Evolutionary conservation across 2,797 vertebrate genomes (phyloP).

Genomic region (Anas acuta): DNA sequence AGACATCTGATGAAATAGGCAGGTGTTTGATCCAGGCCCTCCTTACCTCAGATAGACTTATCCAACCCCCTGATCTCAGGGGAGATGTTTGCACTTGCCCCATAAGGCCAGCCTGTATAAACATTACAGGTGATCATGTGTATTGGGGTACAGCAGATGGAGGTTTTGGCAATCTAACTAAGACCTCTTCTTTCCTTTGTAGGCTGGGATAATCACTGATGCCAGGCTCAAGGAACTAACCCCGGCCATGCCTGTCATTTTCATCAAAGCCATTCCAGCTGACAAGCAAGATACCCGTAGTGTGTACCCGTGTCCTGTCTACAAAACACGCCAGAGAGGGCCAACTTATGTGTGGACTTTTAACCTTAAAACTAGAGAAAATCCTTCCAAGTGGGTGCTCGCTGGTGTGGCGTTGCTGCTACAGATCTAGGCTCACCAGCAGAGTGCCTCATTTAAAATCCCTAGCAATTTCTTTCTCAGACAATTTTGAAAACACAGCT

Average conservation of each 20-base stretch:
- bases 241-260: conserved; percentile 88
- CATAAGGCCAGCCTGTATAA: neutral
- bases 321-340: conserved; percentile 91
- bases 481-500: neutral
- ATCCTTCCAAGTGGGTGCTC: conserved; percentile 91
- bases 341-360: conserved; percentile 95
- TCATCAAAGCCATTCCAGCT: conserved; percentile 87
- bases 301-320: conserved; percentile 89
- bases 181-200: neutral
- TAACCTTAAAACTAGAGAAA: conserved; percentile 91
- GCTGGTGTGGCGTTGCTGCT: conserved; percentile 92
- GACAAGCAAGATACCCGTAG: conserved; percentile 86
- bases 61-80: neutral
- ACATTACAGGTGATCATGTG: rapidly evolving
- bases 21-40: neutral
- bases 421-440: conserved; percentile 77
- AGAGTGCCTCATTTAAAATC: neutral
- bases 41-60: neutral
- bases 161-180: neutral
- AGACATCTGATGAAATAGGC: neutral
- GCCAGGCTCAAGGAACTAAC: conserved; percentile 91
- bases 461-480: neutral
- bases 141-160: neutral
- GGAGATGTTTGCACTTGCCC: neutral
- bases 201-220: conserved; percentile 87